These are phyloP conservation scores for Apomyelois bistriatella DNA, from an alignment of 2,888 invertebrate species.

Conservation along the genomic window DNA sequence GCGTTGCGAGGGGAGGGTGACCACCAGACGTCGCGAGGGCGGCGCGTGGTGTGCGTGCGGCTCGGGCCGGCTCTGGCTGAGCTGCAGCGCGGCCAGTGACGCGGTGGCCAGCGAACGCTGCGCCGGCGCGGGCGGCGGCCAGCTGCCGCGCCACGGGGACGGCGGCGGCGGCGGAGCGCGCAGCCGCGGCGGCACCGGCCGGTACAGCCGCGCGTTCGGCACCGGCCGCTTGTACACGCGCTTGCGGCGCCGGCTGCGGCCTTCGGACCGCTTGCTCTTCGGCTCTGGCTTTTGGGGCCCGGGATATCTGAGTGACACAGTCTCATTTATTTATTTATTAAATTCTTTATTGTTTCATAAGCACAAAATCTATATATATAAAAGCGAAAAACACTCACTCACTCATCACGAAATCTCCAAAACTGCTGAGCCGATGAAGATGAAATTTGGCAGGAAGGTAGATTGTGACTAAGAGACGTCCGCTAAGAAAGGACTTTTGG, in stretches of 20 bases:
- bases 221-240: slow-evolving; percentile 38
- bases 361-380: no score
- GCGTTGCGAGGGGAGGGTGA: slow-evolving; percentile 15
- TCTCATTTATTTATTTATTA: no score
- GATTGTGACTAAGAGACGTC: no score
- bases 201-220: slow-evolving; percentile 61
- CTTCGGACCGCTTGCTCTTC: slow-evolving; percentile 19
- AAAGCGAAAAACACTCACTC: no score
- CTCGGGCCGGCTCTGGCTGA: slow-evolving; percentile 16
- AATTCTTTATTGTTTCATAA: no score
- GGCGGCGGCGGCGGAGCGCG: slow-evolving; percentile 28
- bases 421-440: no score
- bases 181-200: slow-evolving; percentile 40
- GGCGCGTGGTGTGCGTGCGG: slow-evolving; percentile 15
- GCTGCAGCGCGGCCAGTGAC: slow-evolving; percentile 32
- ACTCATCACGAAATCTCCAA: no score
- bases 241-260: slow-evolving; percentile 30
- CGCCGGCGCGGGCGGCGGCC: slow-evolving; percentile 23
- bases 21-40: slow-evolving; percentile 16
- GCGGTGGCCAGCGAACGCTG: slow-evolving; percentile 29
- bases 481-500: no score
- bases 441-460: no score
- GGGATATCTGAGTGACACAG: slow-evolving; percentile 38
- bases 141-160: slow-evolving; percentile 35
- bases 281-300: slow-evolving; percentile 23